Percentiles rank a stretch among this genome's conserved stretches.
Evolutionary conservation across 2,113 vertebrate species (phyloP).

Genomic region (Thamnophis sirtalis): DNA sequence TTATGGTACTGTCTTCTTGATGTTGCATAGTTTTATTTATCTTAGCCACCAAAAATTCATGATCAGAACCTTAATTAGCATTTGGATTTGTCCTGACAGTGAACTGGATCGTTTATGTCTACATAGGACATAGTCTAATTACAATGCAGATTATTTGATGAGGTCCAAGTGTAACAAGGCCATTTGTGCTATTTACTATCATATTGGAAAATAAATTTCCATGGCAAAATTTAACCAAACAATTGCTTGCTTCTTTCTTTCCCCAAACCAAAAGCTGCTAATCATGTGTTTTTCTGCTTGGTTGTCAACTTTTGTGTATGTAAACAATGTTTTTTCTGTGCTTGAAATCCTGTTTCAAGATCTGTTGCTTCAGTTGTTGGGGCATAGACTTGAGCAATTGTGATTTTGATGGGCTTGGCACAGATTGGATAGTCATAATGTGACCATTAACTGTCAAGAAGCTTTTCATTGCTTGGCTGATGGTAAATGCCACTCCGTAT

Average conservation of each 20-base stretch:
- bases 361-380: background rate
- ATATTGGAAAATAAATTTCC: background rate
- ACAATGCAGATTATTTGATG: too few relatives aligned
- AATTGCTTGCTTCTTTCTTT: background rate
- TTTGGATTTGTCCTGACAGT: too few relatives aligned
- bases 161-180: too few relatives aligned
- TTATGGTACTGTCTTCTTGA: background rate
- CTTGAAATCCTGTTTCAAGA: background rate
- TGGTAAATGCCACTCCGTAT: too few relatives aligned
- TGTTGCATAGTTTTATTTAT: background rate
- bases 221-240: background rate
- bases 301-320: background rate
- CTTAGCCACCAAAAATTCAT: background rate
- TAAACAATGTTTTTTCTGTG: background rate
- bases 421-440: background rate
- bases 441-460: background rate
- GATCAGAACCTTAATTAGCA: too few relatives aligned
- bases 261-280: background rate
- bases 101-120: too few relatives aligned
- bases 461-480: background rate
- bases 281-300: background rate
- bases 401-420: background rate
- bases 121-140: too few relatives aligned
- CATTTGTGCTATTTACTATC: background rate
- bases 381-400: background rate